These are phyloP conservation scores for Amphipyra tragopoginis DNA, from an alignment of 2,888 invertebrate genomes.

Conservation along the genomic window DNA sequence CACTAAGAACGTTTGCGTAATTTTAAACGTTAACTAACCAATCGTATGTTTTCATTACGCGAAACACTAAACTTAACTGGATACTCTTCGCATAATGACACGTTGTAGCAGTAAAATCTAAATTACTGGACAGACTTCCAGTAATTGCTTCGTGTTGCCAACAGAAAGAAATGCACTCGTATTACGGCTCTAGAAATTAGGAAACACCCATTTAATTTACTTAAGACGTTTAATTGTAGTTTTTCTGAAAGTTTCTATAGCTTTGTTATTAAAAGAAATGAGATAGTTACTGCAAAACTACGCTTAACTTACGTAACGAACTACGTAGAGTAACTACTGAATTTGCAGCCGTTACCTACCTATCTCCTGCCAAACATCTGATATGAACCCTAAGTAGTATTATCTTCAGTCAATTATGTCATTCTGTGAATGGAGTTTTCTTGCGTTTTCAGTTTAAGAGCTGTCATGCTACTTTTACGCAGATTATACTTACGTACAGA, in stretches of 20 bases:
- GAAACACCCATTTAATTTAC: constrained; percentile 7
- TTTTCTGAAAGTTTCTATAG: constrained; percentile 7
- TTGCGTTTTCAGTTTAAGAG: constrained; percentile 31
- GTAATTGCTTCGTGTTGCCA: constrained; percentile 33
- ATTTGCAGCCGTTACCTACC: constrained; percentile 11
- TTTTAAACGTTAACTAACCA: constrained; percentile 1
- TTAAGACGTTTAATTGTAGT: constrained; percentile 15
- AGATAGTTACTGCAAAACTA: not conserved
- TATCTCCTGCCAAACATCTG: constrained; percentile 1
- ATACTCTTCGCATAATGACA: constrained; percentile 16
- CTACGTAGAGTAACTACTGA: not conserved
- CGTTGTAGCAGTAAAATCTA: constrained; percentile 33
- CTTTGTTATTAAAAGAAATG: constrained; percentile 9
- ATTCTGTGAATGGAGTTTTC: constrained; percentile 29
- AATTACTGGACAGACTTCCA: constrained; percentile 23
- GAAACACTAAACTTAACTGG: constrained; percentile 27
- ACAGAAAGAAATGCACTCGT: constrained; percentile 18
- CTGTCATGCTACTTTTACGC: constrained; percentile 42
- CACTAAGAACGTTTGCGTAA: constrained; percentile 9
- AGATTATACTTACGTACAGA: constrained; percentile 36
- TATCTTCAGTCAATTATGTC: constrained; percentile 28
- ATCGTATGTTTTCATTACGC: constrained; percentile 27
- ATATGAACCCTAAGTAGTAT: constrained; percentile 18
- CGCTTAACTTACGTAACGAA: not conserved
- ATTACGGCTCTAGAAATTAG: constrained; percentile 7